Base-by-base conservation (phyloP, 2,113 vertebrate genomes). In the Probosciger aterrimus region DNA sequence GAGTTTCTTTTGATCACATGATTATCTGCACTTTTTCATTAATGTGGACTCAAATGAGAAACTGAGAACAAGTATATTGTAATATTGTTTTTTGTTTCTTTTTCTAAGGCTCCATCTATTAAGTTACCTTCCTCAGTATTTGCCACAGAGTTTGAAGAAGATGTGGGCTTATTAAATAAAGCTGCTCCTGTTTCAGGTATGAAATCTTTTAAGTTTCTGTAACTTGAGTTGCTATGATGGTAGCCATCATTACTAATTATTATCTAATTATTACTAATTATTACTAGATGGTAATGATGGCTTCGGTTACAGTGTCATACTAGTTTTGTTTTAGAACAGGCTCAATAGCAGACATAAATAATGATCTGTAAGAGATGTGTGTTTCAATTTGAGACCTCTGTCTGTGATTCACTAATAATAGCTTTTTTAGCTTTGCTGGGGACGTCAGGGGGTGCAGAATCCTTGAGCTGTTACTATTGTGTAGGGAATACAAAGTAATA, bases 111-210 rank as follows among this genome's bases (percentile, higher is more conserved):
- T 18, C 86, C 97, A 11, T 97, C 98, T 57, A 98, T 99, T 97
- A 98, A 98, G 13, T 98, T 99, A 89, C 99, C 99, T 23, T 99
- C 99, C 4, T 99, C 99, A 0, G 99, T 99, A 71, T 99, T 99
- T 90, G 99, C 99, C 47, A 99, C 99, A 5, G 99, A 99, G 92
- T 99, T 99, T 97, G 99, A 99, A 94, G 99, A 99, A 95, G 98
- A 99, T 75, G 98, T 99, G 33, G 99, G 99, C 75, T 97, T 99
- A 35, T 98, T 99, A 97, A 99, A 99, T 97, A 99, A 99, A 98
- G 99, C 99, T 33, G 99, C 99, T 93, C 99, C 99, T 6, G 90
- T 99, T 96, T 99, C 99, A 98, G 99, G 99, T 99, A 97, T 94
- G 12, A 44, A 70, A 64, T 82, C 35, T 57, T 70, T 20, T 35